These are phyloP conservation scores for Dilophus febrilis DNA, from an alignment of 2,888 invertebrate genomes.

Conservation along the genomic window DNA sequence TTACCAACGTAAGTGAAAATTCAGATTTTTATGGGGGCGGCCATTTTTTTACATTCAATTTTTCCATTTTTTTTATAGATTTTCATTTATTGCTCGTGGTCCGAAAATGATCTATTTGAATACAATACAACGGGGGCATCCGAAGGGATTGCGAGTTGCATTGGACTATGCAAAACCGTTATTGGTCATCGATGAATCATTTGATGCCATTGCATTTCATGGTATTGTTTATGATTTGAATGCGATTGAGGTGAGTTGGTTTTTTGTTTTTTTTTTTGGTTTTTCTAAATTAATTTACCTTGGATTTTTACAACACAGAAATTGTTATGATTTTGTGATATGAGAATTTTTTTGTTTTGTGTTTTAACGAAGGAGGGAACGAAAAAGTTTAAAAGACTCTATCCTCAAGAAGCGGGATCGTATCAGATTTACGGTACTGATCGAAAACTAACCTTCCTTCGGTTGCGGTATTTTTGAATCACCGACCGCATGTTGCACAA, in stretches of 20 bases:
- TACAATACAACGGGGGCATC: constrained; percentile 66
- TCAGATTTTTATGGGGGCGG: too few relatives aligned
- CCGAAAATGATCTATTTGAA: constrained; percentile 73
- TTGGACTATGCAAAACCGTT: constrained; percentile 60
- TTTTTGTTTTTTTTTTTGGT: neutral
- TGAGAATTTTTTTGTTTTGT: constrained; percentile 4
- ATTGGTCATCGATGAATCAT: constrained; percentile 55
- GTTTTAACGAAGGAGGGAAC: too few relatives aligned
- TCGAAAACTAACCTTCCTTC: too few relatives aligned
- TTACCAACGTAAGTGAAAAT: constrained; percentile 56
- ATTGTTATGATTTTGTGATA: neutral
- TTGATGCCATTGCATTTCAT: constrained; percentile 49
- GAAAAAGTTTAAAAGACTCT: too few relatives aligned
- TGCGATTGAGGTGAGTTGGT: constrained; percentile 39
- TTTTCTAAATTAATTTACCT: too few relatives aligned
- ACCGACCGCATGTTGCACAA: too few relatives aligned
- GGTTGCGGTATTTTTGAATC: too few relatives aligned
- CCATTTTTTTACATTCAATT: constrained; percentile 6
- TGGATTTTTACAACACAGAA: constrained; percentile 8
- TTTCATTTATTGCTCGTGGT: constrained; percentile 40
- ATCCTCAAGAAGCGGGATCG: too few relatives aligned
- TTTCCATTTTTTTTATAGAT: constrained; percentile 23
- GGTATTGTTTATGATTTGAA: constrained; percentile 45
- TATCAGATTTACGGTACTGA: too few relatives aligned
- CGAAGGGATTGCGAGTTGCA: constrained; percentile 68